Evolutionary conservation across 2,888 invertebrate genomes (phyloP), one percentile per base, ranked within the genome.

Genomic region (Hypolimnas misippus): DNA sequence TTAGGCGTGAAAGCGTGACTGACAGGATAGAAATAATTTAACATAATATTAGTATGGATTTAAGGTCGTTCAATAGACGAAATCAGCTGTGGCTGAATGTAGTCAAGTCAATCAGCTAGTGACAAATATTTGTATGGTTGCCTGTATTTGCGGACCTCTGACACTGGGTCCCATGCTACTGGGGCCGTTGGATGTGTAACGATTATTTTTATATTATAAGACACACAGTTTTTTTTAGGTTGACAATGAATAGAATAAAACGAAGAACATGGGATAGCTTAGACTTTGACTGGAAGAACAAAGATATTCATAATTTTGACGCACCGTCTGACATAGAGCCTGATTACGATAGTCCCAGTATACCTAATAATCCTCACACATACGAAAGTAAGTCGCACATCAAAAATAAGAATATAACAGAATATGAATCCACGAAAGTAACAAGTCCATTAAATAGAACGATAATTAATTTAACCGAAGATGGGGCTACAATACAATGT

Each of bases 401-500:
- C 65, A 78, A 78, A 65, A 76, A 72, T 70, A 86, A 83, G 72
- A 79, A 69, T 63, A 85, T 80, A 68, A 80, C 81, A 62, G 90
- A 91, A 40, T 84, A 83, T 58, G 86, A 65, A 83, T 80, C 62
- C 74, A 77, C 74, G 8, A 72, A 70, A 66, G 64, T 68, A 21
- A 68, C 70, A 38, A 73, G 68, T 57, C 90, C 93, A 64, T 93
- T 94, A 66, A 95, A 95, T 83, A 94, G 95, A 75, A 95, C 95
- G 3, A 95, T 95, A 66, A 95, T 95, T 52, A 95, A 95, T 86
- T 84, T 95, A 71, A 94, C 95, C 1, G 95, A 95, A 82, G 94
- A 93, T 70, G 95, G 95, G 46, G 95, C 95, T 52, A 95, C 94
- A 5, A 95, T 95, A 72, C 94, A 95, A 74, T 95, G 95, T 75